Evolutionary conservation across 2,797 vertebrate species (phyloP).

Genomic region (Tapirus indicus): DNA sequence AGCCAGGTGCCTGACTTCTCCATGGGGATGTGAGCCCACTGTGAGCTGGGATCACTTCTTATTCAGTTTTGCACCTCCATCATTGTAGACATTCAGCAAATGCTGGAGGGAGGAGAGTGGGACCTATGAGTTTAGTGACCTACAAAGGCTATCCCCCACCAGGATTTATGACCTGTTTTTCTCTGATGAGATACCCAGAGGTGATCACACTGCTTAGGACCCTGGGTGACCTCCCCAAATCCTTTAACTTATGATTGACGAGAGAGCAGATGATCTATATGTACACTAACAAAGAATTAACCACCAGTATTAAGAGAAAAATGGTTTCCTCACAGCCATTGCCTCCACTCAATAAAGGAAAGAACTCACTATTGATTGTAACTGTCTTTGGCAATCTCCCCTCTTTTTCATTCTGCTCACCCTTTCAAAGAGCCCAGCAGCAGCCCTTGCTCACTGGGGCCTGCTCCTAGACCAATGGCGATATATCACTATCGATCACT

Average conservation of each 20-base stretch:
- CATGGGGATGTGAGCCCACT: not conserved
- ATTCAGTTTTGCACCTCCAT: not conserved
- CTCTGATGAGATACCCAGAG: not conserved
- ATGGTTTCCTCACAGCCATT: not conserved
- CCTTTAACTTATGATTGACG: not conserved
- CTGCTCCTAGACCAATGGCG: not conserved
- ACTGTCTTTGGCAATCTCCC: fast-evolving
- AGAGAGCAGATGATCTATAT: not conserved
- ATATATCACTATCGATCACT: not conserved
- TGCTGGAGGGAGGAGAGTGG: not conserved
- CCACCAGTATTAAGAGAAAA: not conserved
- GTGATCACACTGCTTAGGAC: too few species aligned
- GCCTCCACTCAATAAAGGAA: not conserved
- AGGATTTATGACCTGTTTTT: not conserved
- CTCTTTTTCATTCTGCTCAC: not conserved
- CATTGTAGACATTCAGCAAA: too few species aligned
- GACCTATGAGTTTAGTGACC: not conserved
- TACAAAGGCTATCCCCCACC: too few species aligned
- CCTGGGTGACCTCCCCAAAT: not conserved
- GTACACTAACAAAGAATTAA: not conserved
- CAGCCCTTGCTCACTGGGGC: not conserved
- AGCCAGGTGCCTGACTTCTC: not conserved
- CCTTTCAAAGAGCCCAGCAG: not conserved
- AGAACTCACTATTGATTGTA: not conserved
- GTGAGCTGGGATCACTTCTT: too few species aligned